Base-by-base conservation (phyloP, 2,797 vertebrate genomes). In the Sebastes kiyomatsui region DNA sequence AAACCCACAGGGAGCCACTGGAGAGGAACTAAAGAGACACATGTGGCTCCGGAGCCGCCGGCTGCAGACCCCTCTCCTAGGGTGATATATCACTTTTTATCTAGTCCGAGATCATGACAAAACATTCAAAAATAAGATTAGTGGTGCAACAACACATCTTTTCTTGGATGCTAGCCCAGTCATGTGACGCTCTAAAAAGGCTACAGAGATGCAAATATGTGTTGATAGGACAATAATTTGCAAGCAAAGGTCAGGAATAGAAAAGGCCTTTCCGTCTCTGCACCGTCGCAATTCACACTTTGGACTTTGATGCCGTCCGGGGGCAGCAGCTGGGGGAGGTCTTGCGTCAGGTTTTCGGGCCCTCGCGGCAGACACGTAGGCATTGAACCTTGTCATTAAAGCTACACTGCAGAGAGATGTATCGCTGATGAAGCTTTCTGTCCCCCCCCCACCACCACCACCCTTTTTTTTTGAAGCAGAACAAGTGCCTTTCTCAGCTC, bases 361-460 rank as follows among this genome's bases (percentile, higher is more conserved):
- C 8, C 60, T 60, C 0, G 11, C n/a, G 7, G 75, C 71, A 23
- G 85, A 90, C 89, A 87, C 72, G 71, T 88, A 85, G 5, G 11
- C 79, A 10, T 13, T 72, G 82, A 75, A 88, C 88, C 81, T 91
- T 87, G 85, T 80, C 82, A 82, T 94, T 77, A 82, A 81, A 79
- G 70, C 35, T 8, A 30, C 72, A 30, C 60, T 52, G 69, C 77
- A 7, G 32, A 68, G 77, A 75, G 33, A 83, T 65, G 58, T 67
- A 61, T 62, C 2, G 58, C 81, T 81, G 82, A 85, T 88, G 59
- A 76, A 67, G 59, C 54, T 54, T 52, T 81, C 25, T 23, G 49
- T 16, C 49, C 25, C 52, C 42, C 59, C 55, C 1, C 13, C 23
- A 42, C 28, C 35, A 38, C 12, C 35, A 38, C 35, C 35, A 38